phyloP scores from a whole-genome alignment of 2,797 vertebrate species.

The Gallinago solitaria region DNA sequence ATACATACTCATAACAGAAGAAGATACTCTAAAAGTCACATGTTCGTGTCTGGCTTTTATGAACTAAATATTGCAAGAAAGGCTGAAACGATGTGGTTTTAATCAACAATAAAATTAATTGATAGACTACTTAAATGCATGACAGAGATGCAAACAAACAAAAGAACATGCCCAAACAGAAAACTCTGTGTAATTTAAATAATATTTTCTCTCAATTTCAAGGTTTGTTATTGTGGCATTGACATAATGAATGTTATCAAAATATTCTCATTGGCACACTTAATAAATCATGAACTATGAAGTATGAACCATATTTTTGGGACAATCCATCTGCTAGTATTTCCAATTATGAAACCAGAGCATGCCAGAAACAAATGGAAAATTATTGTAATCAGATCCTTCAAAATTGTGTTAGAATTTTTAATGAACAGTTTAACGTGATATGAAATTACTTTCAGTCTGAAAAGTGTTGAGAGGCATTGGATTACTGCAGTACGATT shows the following conservation, averaged over 20 bases:
- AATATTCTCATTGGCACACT: neutral
- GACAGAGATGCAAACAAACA: neutral
- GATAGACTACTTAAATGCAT: neutral
- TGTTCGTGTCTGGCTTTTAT: neutral
- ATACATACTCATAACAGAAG: neutral
- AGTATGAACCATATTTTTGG: neutral
- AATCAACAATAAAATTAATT: neutral
- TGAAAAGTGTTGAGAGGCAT: constrained; percentile 42
- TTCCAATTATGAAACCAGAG: constrained; percentile 11
- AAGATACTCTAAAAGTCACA: neutral
- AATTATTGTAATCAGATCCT: constrained; percentile 46
- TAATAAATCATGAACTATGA: constrained; percentile 1
- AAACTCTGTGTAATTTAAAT: neutral
- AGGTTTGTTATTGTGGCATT: neutral
- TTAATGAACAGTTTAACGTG: constrained; percentile 28
- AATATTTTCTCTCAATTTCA: neutral
- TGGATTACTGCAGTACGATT: neutral
- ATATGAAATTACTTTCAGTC: constrained; percentile 17
- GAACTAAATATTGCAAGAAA: neutral
- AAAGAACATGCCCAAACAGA: neutral
- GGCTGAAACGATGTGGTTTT: neutral
- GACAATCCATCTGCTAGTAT: neutral
- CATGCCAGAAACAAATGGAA: constrained; percentile 48
- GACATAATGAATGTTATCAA: neutral
- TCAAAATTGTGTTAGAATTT: constrained; percentile 13